A percentile compares a stretch with the other conserved stretches of the same genome.
Conservation (phyloP, 2,888 invertebrate species). For the Thelaira solivaga region DNA sequence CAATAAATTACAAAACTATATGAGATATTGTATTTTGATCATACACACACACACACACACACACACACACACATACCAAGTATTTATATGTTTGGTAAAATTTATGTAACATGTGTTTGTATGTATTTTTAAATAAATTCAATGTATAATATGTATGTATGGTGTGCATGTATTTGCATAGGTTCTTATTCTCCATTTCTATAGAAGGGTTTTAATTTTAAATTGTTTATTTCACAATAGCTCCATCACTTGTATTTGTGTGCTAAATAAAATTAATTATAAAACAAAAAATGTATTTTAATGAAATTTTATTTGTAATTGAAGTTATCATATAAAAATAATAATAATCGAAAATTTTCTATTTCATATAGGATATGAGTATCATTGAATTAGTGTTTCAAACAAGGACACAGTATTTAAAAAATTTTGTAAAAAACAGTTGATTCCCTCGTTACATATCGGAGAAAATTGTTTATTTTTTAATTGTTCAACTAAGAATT, state of each 20-base stretch:
- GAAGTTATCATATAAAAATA: too few species aligned
- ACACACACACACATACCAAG: neutral
- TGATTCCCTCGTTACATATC: too few species aligned
- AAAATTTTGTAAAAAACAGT: too few species aligned
- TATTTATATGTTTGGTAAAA: neutral
- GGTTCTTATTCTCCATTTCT: neutral
- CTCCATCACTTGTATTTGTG: neutral
- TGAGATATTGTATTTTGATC: slow-evolving; percentile 6
- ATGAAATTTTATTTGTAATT: neutral
- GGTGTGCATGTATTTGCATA: neutral
- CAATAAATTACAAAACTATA: slow-evolving; percentile 58
- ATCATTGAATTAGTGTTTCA: too few species aligned
- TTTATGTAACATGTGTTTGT: neutral
- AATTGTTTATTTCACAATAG: slow-evolving; percentile 9
- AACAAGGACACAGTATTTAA: too few species aligned
- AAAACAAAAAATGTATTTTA: slow-evolving; percentile 7
- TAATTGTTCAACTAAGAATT: too few species aligned
- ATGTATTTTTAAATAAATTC: neutral
- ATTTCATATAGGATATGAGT: too few species aligned
- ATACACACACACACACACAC: too few species aligned
- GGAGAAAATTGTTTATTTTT: too few species aligned
- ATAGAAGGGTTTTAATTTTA: slow-evolving; percentile 12
- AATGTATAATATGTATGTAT: too few species aligned
- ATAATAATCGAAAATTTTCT: too few species aligned
- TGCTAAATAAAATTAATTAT: slow-evolving; percentile 27